Base-by-base conservation (phyloP, 2,113 vertebrate genomes). In the Lontra canadensis region DNA sequence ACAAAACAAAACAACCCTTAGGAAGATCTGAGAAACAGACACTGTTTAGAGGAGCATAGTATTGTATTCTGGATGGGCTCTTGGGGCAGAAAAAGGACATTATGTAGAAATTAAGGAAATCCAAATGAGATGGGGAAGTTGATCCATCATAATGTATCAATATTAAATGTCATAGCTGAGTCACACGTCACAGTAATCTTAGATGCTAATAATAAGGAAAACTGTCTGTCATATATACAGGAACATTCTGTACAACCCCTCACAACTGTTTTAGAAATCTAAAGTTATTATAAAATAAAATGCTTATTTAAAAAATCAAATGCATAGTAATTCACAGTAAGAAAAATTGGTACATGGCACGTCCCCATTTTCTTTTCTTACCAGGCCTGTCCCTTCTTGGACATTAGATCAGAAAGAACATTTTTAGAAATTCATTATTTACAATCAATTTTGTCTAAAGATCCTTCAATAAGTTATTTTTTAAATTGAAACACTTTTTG, bases 201-300 rank as follows among this genome's bases (percentile, higher is more conserved):
- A 78, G 26, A 26, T 6, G 9, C 10, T 59, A n/a, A 44, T 15
- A 36, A 42, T 14, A 13, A 69, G 6, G 7, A 4, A 57, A 20
- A 42, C 3, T 23, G 15, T 0, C 1, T 47, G 2, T 39, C 26
- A 29, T 26, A 0, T 26, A 25, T 23, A 36, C 2, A 39, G 13
- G 3, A 63, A 59, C 12, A 52, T 8, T 67, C 11, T 65, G 1
- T 29, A 81, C 0, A 1, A 21, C 2, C 1, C 0, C 63, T 88
- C 57, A 11, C 1, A 49, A 15, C 18, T 39, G 1, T 13, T 55
- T 3, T 81, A n/a, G 52, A 21, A 80, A 31, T 80, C 4, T 90
- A 83, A 69, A 61, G 8, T 5, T 61, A 42, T 71, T 78, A 15
- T 17, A 18, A 94, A 94, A 81, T 29, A 21, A 67, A 82, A 71